These are phyloP conservation scores for Euura lappo DNA, from an alignment of 1,140 invertebrate species.

Conservation along the genomic window DNA sequence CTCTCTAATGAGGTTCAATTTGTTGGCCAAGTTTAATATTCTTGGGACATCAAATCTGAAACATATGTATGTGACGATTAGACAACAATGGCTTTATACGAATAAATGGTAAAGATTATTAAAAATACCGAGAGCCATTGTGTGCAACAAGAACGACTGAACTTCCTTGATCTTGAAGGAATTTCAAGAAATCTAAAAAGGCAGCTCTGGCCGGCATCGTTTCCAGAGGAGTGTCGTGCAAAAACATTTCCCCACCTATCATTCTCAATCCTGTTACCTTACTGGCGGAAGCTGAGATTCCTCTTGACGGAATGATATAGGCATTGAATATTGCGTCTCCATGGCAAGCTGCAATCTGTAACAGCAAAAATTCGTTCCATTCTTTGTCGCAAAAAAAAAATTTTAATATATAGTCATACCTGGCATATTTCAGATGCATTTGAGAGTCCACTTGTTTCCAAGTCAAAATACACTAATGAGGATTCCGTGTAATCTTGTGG, in stretches of 20 bases:
- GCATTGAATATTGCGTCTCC: neutral
- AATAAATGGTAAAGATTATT: neutral
- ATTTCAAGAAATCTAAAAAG: constrained; percentile 11
- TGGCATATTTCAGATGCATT: constrained; percentile 16
- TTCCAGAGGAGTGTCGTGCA: constrained; percentile 11
- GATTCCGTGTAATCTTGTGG: neutral
- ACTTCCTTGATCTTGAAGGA: neutral
- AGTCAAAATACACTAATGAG: neutral
- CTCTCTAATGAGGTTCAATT: constrained; percentile 7
- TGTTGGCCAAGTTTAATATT: neutral
- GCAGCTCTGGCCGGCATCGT: constrained; percentile 12
- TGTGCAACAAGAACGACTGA: constrained; percentile 12
- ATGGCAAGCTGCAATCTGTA: constrained; percentile 17
- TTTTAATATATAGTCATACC: no score
- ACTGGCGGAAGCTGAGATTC: constrained; percentile 11
- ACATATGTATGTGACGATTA: neutral
- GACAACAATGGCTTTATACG: neutral
- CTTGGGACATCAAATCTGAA: constrained; percentile 18
- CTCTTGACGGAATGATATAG: constrained; percentile 15
- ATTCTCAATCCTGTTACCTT: constrained; percentile 15
- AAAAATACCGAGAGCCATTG: constrained; percentile 16
- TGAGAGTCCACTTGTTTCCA: constrained; percentile 15
- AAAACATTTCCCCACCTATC: constrained; percentile 16
- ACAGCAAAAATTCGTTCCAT: neutral
- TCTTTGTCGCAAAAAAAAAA: no score